Evolutionary conservation across 2,113 vertebrate species (phyloP), one percentile per base, ranked within the genome.

Genomic region (Ameiurus melas): DNA sequence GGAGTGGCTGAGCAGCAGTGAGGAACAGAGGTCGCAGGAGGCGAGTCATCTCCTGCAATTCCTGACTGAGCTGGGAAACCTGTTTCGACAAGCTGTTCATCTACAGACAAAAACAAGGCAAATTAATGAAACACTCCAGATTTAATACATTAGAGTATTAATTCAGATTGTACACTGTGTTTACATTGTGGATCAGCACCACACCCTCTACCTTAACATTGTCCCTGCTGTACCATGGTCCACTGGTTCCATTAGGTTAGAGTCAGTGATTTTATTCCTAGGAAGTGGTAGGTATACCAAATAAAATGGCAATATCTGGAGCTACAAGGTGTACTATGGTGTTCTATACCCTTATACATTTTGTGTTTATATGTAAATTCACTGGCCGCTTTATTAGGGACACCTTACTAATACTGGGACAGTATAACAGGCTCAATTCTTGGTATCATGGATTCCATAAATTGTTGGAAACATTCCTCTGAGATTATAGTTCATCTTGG

Each of bases 1-100:
- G 87, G 58, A 93, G 51, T 27, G 93, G 93, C 85, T 92, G 95
- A 3, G 93, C 89, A 14, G 92, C 57, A 3, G 92, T 89, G 73
- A 95, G 92, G 47, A 96, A 93, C 84, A 96, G 92, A 88, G 95
- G 95, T 82, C 93, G 94, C 5, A 97, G 92, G 60, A 97, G 95
- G 30, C 93, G 93, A 10, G 95, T 93, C 95, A 97, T 95, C 86
- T 96, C 95, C 93, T 95, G 95, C 55, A 97, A 93, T 90, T 97
- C 96, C 85, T 94, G 93, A 88, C 96, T 96, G 89, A 97, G 95
- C 75, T 92, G 92, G 79, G 94, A 95, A 22, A 97, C 96, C 90
- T 97, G 95, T 87, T 95, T 94, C 5, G 96, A 95, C 77, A 97
- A 94, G 85, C 87, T 86, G 86, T 91, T 95, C 95, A 97, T 96